Percentiles rank a stretch among this genome's conserved stretches.
phyloP scores from a whole-genome alignment of 1,140 invertebrate genomes.

The Meloidogyne hapla region DNA sequence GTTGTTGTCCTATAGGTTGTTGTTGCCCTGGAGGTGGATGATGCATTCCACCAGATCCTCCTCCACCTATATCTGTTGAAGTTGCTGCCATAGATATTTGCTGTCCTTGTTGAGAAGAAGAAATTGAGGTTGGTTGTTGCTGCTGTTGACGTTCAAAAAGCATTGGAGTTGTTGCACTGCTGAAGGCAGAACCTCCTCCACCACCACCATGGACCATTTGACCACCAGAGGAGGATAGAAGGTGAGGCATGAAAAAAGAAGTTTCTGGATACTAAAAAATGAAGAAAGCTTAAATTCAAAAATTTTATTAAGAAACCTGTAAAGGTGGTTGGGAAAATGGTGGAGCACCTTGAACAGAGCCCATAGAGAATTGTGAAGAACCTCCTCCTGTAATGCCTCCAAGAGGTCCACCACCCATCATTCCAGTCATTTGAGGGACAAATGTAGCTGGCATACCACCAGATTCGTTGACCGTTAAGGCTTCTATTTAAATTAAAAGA shows the following conservation, averaged over 20 bases:
- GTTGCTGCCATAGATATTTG: background rate
- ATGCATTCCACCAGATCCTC: background rate
- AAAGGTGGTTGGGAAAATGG: constrained; percentile 43
- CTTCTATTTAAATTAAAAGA: constrained; percentile 35
- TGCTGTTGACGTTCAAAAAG: background rate
- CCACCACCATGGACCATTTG: background rate
- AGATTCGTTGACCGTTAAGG: constrained; percentile 45
- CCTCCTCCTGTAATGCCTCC: constrained; percentile 26
- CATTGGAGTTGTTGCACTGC: background rate
- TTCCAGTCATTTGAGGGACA: constrained; percentile 26
- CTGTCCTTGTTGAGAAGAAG: background rate
- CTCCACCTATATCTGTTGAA: background rate
- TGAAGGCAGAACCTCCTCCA: background rate
- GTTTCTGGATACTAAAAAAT: constrained; percentile 4
- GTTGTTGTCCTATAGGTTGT: background rate
- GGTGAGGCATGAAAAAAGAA: constrained; percentile 12
- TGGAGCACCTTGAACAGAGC: constrained; percentile 35
- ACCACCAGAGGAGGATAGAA: background rate
- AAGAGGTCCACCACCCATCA: constrained; percentile 30
- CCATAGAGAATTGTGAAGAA: constrained; percentile 37
- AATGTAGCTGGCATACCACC: constrained; percentile 46
- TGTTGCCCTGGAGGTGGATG: background rate
- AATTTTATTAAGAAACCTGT: constrained; percentile 31
- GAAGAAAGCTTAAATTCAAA: background rate
- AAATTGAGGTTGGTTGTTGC: background rate